Evolutionary conservation across 2,113 vertebrate genomes (phyloP).

Genomic region (Sphaerodactylus townsendi): DNA sequence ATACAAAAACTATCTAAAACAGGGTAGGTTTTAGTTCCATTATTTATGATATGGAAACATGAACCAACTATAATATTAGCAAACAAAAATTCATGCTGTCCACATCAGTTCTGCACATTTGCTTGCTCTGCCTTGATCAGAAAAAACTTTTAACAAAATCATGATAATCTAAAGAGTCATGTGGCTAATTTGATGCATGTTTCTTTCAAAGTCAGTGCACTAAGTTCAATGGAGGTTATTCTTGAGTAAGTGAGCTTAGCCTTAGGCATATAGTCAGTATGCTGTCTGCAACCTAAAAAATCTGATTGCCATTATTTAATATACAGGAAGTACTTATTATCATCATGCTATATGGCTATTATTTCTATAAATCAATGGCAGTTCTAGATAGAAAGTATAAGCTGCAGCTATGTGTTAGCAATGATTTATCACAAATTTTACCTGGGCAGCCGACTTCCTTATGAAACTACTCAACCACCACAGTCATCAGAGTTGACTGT

Average conservation of each 20-base stretch:
- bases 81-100: not conserved
- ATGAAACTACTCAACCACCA: too few species aligned
- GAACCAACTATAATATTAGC: not conserved
- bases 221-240: not conserved
- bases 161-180: not conserved
- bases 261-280: not conserved
- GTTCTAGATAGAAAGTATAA: not conserved
- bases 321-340: not conserved
- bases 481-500: too few species aligned
- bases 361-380: not conserved
- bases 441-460: too few species aligned
- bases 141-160: not conserved
- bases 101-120: not conserved
- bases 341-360: not conserved
- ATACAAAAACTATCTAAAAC: not conserved
- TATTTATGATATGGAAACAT: conserved; percentile 1
- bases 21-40: not conserved
- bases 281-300: accelerated
- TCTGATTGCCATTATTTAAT: not conserved
- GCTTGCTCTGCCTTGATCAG: not conserved
- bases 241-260: not conserved
- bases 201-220: not conserved
- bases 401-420: not conserved
- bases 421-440: not conserved
- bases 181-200: not conserved